Evolutionary conservation across 2,888 invertebrate species (phyloP).

Genomic region (Phyllotreta striolata): DNA sequence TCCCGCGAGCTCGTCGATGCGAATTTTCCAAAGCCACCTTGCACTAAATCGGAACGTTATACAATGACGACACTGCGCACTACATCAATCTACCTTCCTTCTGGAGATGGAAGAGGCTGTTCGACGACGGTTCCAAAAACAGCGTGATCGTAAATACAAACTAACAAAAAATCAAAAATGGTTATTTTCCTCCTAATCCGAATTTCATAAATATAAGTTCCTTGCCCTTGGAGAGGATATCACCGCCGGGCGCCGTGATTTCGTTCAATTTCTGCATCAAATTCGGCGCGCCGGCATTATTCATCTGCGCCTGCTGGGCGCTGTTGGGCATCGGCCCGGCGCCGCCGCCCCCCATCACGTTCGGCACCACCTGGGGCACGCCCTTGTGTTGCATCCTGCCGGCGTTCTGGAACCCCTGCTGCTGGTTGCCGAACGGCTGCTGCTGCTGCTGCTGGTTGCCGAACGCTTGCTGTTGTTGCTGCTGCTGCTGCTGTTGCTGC

Average conservation of each 20-base stretch:
- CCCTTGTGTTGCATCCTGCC: constrained; percentile 61
- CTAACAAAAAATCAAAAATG: constrained; percentile 45
- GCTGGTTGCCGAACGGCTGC: constrained; percentile 47
- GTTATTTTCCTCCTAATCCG: constrained; percentile 76
- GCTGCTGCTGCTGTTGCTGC: constrained; percentile 47
- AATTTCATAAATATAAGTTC: constrained; percentile 95
- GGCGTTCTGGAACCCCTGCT: constrained; percentile 45
- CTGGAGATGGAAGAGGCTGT: constrained; percentile 16
- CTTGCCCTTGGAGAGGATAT: constrained; percentile 91
- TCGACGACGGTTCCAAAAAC: constrained; percentile 47
- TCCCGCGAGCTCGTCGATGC: too few relatives aligned
- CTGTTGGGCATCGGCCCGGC: constrained; percentile 40
- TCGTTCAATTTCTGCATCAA: constrained; percentile 90
- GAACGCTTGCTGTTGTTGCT: constrained; percentile 53
- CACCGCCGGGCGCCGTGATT: constrained; percentile 88
- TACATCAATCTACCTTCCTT: neutral
- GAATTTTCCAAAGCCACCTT: too few relatives aligned
- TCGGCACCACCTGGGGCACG: constrained; percentile 64
- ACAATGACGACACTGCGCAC: constrained; percentile 8
- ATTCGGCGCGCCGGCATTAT: constrained; percentile 68
- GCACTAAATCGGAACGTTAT: neutral
- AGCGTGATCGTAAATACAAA: constrained; percentile 33
- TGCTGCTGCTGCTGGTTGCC: constrained; percentile 55
- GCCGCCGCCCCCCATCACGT: constrained; percentile 51
- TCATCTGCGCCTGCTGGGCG: constrained; percentile 57